Evolutionary conservation across 2,888 invertebrate species (phyloP).

Genomic region (Sminthurinus aureus): DNA sequence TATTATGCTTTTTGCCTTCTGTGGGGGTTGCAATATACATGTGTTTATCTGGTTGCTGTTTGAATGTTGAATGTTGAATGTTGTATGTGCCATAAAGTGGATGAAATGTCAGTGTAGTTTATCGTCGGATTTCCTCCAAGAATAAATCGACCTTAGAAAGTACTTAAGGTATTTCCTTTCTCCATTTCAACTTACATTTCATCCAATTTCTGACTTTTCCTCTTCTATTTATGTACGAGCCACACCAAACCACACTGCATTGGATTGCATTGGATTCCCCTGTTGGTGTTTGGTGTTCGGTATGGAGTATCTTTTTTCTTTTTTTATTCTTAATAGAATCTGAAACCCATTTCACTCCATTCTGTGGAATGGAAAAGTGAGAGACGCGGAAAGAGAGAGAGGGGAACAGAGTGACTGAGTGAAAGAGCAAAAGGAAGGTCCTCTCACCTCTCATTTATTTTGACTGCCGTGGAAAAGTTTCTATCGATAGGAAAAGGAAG

Average conservation of each 20-base stretch:
- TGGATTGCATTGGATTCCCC: no score
- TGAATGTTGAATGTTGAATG: no score
- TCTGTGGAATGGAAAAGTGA: background rate
- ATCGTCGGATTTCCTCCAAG: background rate
- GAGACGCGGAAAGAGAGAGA: background rate
- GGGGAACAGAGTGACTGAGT: background rate
- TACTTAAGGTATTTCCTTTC: constrained; percentile 10
- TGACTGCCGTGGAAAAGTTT: background rate
- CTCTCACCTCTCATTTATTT: no score
- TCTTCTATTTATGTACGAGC: background rate
- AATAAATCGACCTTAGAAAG: constrained; percentile 3
- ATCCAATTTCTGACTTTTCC: background rate
- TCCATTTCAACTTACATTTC: background rate
- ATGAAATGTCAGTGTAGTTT: background rate
- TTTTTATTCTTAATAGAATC: background rate
- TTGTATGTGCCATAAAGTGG: no score
- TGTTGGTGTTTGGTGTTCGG: no score
- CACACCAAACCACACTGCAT: no score
- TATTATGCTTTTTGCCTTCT: no score
- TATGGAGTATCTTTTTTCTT: no score
- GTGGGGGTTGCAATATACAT: no score
- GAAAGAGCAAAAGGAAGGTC: background rate
- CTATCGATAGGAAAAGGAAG: background rate
- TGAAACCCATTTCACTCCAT: background rate
- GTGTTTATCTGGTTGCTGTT: no score